Conservation (phyloP, 1,140 invertebrate genomes). For the Tenebrio molitor region DNA sequence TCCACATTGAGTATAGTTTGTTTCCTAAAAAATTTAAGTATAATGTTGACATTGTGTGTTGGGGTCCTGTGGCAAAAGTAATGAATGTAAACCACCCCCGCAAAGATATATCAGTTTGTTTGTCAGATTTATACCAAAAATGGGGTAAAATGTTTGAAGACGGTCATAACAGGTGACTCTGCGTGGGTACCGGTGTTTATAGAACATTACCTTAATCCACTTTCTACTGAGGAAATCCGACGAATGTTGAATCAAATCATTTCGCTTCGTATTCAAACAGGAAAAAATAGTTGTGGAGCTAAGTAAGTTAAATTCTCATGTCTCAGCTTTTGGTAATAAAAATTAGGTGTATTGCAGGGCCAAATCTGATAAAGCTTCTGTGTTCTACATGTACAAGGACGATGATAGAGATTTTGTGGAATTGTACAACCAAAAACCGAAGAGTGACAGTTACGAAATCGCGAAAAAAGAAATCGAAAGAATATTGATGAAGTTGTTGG, state of each 20-base stretch:
- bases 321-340: neutral
- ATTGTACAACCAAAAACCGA: constrained; percentile 8
- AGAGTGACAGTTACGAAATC: neutral
- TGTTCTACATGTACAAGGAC: constrained; percentile 40
- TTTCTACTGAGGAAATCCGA: constrained; percentile 32
- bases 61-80: constrained; percentile 51
- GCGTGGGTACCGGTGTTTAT: constrained; percentile 49
- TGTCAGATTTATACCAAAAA: constrained; percentile 43
- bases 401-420: constrained; percentile 35
- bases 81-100: neutral
- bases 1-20: constrained; percentile 52
- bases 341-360: constrained; percentile 26
- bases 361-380: constrained; percentile 43
- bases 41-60: constrained; percentile 50
- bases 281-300: constrained; percentile 18
- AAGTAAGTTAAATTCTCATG: constrained; percentile 34
- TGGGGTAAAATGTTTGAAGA: constrained; percentile 27
- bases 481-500: constrained; percentile 1
- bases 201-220: constrained; percentile 31
- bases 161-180: constrained; percentile 4
- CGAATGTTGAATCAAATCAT: neutral
- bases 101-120: neutral
- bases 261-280: neutral
- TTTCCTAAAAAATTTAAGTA: constrained; percentile 48
- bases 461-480: neutral